phyloP scores from a whole-genome alignment of 2,888 invertebrate genomes.

The Miltochrista miniata region DNA sequence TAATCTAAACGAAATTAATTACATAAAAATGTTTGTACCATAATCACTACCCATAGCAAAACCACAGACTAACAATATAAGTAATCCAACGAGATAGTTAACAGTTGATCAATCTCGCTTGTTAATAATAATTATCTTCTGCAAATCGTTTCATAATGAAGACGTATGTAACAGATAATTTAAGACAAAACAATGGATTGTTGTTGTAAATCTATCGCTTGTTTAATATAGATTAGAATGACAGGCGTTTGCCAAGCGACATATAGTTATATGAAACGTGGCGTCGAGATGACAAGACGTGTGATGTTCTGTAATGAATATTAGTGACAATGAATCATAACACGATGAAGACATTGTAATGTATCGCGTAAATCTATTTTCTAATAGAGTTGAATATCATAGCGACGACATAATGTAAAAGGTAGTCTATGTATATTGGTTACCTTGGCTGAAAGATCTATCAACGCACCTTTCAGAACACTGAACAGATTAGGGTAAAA shows the following conservation, averaged over 20 bases:
- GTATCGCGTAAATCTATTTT: neutral
- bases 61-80: too few species aligned
- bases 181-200: constrained; percentile 2
- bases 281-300: neutral
- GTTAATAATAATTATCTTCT: neutral
- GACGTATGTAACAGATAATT: constrained; percentile 1
- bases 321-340: neutral
- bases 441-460: too few species aligned
- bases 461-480: too few species aligned
- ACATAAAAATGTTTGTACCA: too few species aligned
- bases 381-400: neutral
- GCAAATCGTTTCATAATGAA: constrained; percentile 2
- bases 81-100: neutral
- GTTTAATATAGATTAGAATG: constrained; percentile 4
- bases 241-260: neutral
- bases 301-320: neutral
- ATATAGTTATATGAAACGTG: neutral
- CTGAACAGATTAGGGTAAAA: too few species aligned
- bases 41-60: too few species aligned
- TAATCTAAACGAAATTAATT: too few species aligned
- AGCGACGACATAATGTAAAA: too few species aligned
- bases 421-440: too few species aligned
- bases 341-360: neutral
- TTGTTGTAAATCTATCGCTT: constrained; percentile 4
- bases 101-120: neutral